Base-by-base conservation (phyloP, 92 coral and sea anemone species). In the Epizoanthus stellaris region DNA sequence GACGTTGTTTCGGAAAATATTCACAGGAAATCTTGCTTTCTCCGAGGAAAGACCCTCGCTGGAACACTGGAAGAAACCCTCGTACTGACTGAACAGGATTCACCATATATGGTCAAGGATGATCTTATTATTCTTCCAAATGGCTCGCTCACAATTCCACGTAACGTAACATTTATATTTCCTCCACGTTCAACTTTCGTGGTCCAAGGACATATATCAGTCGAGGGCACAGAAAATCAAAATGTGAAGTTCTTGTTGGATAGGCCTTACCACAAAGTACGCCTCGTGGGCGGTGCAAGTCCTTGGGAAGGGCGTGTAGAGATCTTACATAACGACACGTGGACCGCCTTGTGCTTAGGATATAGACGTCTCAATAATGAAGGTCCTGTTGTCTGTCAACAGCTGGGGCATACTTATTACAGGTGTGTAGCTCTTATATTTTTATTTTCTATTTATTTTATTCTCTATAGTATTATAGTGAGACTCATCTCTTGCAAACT, bases 301-400 rank as follows among this genome's bases (percentile, higher is more conserved):
- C 88, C 92, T 39, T 91, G 95, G 95, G 86, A 81, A 21, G 93
- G 95, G 7, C 71, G 75, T 11, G 63, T 91, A 19, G 95, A 91
- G 57, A 52, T 89, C 25, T 60, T 47, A 13, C 21, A 62, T 3
- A 91, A 91, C 61, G 47, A 72, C 43, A 89, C 90, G 1, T 91
- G 95, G 95, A 67, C 72, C 79, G 75, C 88, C 12, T 3, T 89
- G 70, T 91, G 95, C 45, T 45, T 53, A 13, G 76, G 83, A 0
- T 45, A 82, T 80, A 38, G 85, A 39, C 68, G 61, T 14, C 74
- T 75, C 73, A 19, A 75, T 3, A 71, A 9, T 9, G 90, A 89
- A 82, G 90, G 82, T 12, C 73, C 17, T 25, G 67, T 65, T 30
- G n/a, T 91, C 71, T 91, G 95, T 70, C 85, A 82, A 12, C 92